Evolutionary conservation across 2,797 vertebrate species (phyloP), one percentile per base, ranked within the genome.

Genomic region (Esox lucius): DNA sequence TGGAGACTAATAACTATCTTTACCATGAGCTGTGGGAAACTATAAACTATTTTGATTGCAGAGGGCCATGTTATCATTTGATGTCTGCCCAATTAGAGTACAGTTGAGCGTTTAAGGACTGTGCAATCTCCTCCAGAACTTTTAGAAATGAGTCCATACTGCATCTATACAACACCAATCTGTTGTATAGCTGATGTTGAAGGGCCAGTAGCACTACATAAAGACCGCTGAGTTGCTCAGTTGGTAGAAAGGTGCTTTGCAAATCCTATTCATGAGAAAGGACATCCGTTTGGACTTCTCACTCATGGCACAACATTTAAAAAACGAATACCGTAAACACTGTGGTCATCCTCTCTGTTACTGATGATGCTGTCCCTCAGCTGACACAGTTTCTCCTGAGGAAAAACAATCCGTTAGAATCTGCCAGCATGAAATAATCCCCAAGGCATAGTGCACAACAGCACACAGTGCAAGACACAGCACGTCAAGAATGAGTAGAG

Each of bases 311-410:
- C 12, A 7, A 59, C n/a, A 9, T 16, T 22, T 24, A 65, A 48
- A 56, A 56, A 26, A 65, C 85, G 85, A 81, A 90, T 88, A 94
- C 94, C 93, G n/a, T 93, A 94, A 82, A 93, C 81, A 31, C 79
- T 80, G 75, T 91, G 87, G 0, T 88, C 86, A 0, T 83, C 80
- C 31, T 78, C 83, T 75, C 74, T 83, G 83, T 76, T 87, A 82
- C 74, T 90, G 78, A 84, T 70, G 61, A 86, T 74, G 7, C 77
- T 80, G 49, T 83, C 79, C 74, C 88, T 87, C 62, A 80, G 82
- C 76, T 92, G 90, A 75, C 72, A 90, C 69, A 85, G 70, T 85
- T 89, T 92, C 76, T 91, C 86, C 94, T 94, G 81, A 1, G 22
- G 72, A 68, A 79, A 74, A 72, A 68, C 28, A 33, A 33, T 31